A percentile compares a stretch with the other conserved stretches of the same genome.
Evolutionary conservation across 1,140 invertebrate species (phyloP).

Genomic region (Rhagoletis zephyria): DNA sequence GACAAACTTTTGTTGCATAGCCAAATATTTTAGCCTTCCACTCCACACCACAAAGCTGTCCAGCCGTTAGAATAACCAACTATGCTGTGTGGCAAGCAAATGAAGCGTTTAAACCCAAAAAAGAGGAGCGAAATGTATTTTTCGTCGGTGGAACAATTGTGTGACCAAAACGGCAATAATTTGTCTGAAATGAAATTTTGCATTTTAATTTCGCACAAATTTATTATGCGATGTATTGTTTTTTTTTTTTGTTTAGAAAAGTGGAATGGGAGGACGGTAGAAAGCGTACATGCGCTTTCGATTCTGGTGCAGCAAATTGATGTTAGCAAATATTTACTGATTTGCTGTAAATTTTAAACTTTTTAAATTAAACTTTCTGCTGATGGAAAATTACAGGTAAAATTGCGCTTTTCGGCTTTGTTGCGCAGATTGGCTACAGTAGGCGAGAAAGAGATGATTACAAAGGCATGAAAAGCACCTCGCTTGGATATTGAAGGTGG

Average conservation of each 20-base stretch:
- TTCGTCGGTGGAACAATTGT: background rate
- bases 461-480: background rate
- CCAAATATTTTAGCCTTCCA: background rate
- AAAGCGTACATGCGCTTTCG: background rate
- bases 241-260: no score
- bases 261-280: background rate
- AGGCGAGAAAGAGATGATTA: background rate
- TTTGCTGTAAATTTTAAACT: background rate
- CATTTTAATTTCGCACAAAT: slow-evolving; percentile 5
- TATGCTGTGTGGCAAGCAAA: background rate
- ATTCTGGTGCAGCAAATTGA: background rate
- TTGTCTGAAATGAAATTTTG: slow-evolving; percentile 3
- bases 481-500: no score
- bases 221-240: background rate
- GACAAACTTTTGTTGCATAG: slow-evolving; percentile 1
- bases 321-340: background rate
- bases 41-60: background rate
- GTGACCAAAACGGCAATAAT: background rate
- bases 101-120: background rate
- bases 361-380: background rate
- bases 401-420: background rate
- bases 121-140: background rate
- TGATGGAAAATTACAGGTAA: background rate
- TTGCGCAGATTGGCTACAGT: background rate
- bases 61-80: background rate